Evolutionary conservation across 2,888 invertebrate species (phyloP).

Genomic region (Nomada ferruginata): DNA sequence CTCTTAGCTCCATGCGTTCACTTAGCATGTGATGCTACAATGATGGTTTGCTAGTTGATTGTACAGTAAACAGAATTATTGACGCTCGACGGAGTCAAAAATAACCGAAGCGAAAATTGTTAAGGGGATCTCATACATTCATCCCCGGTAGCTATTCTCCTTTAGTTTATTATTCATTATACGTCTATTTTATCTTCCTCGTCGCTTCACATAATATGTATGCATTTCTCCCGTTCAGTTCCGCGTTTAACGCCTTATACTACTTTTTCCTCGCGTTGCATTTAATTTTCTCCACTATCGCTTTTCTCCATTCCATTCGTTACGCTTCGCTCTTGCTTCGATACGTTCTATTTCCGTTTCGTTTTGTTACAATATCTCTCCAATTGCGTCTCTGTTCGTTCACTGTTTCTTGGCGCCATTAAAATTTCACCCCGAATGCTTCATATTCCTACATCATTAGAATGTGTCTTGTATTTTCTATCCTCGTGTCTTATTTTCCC

Average conservation of each 20-base stretch:
- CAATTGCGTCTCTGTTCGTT: background rate
- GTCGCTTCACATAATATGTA: background rate
- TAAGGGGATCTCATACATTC: conserved; percentile 4
- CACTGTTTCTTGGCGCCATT: background rate
- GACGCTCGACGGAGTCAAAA: background rate
- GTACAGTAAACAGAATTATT: conserved; percentile 6
- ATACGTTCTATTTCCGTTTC: background rate
- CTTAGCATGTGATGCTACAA: background rate
- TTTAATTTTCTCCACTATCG: conserved; percentile 27
- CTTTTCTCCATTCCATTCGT: background rate
- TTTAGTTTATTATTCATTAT: conserved; percentile 32
- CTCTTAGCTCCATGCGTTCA: background rate
- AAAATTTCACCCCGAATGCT: too few species aligned
- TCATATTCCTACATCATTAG: too few species aligned
- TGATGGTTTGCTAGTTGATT: background rate
- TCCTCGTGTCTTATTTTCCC: too few species aligned
- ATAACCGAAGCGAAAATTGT: background rate
- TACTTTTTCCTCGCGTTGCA: background rate
- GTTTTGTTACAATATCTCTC: background rate
- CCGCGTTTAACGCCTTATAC: conserved; percentile 4
- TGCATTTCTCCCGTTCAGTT: conserved; percentile 9
- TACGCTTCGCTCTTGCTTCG: conserved; percentile 8
- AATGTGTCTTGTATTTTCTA: too few species aligned
- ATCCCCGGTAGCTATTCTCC: conserved; percentile 7
- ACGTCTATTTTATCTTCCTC: conserved; percentile 11